Conservation (phyloP, 1,140 invertebrate species). For the Ostrea denselamellosa region DNA sequence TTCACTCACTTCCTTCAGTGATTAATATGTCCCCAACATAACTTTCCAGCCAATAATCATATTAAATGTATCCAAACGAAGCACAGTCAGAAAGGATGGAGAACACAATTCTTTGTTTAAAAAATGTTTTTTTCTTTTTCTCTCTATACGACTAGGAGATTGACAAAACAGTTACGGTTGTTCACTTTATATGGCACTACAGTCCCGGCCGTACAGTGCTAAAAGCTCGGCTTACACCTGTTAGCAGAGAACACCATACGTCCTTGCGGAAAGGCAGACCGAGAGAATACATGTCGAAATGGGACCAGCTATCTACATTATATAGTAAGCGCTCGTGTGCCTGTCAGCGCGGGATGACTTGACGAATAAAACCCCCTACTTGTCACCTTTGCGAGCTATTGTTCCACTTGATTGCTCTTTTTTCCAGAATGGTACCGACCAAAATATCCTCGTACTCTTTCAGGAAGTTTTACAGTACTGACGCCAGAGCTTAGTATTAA, state of each 20-base stretch:
- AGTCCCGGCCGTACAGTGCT: not conserved
- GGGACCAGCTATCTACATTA: slow-evolving; percentile 12
- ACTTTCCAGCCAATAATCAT: not conserved
- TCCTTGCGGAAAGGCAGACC: not conserved
- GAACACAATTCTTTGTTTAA: not conserved
- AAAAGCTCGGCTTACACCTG: slow-evolving; percentile 21
- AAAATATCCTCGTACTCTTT: slow-evolving; percentile 1
- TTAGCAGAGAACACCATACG: not conserved
- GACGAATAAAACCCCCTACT: slow-evolving; percentile 14
- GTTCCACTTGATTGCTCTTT: slow-evolving; percentile 33
- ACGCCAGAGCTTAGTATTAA: not conserved
- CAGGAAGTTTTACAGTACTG: slow-evolving; percentile 8
- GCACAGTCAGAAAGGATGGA: not conserved
- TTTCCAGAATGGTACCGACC: slow-evolving; percentile 26
- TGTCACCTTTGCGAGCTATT: slow-evolving; percentile 32
- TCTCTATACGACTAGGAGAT: not conserved
- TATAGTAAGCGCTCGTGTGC: slow-evolving; percentile 21
- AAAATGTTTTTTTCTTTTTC: not conserved
- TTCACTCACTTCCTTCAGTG: not conserved
- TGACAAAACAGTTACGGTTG: not conserved
- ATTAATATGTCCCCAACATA: not conserved
- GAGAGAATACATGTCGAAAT: slow-evolving; percentile 24
- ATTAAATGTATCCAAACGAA: not conserved
- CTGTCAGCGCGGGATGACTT: slow-evolving; percentile 14
- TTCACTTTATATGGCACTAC: not conserved